A percentile compares a stretch with the other conserved stretches of the same genome.
These are phyloP conservation scores for Melanotus villosus DNA, from an alignment of 2,888 invertebrate genomes.

Conservation along the genomic window DNA sequence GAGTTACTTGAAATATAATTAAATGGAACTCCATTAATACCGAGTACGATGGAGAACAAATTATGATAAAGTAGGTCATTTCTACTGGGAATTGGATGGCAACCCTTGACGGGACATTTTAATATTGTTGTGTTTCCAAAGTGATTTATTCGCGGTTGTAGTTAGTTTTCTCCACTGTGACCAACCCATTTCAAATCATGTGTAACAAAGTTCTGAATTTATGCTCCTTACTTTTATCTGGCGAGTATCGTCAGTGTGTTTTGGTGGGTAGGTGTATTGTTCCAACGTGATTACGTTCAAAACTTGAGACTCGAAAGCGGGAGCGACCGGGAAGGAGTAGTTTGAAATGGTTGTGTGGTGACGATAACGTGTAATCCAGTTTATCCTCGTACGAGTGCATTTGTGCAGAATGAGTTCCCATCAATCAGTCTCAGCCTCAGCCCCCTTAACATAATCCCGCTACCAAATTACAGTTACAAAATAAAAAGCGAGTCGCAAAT, in stretches of 20 bases:
- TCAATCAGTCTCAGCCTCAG: constrained; percentile 28
- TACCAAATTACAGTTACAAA: constrained; percentile 34
- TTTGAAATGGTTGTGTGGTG: constrained; percentile 17
- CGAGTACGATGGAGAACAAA: background rate
- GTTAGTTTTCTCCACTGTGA: constrained; percentile 16
- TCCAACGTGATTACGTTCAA: too few species aligned
- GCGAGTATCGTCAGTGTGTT: background rate
- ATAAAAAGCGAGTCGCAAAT: constrained; percentile 38
- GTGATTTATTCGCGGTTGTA: constrained; percentile 14
- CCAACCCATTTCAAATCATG: constrained; percentile 8
- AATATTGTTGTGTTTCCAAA: constrained; percentile 5
- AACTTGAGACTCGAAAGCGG: too few species aligned
- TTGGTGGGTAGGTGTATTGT: too few species aligned
- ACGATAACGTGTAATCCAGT: constrained; percentile 30
- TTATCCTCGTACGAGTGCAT: constrained; percentile 45
- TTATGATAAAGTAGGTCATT: constrained; percentile 9
- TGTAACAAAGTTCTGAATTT: constrained; percentile 11
- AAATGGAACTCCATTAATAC: background rate
- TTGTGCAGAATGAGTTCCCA: constrained; percentile 35
- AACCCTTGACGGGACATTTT: constrained; percentile 14
- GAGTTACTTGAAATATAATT: too few species aligned
- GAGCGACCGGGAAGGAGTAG: background rate
- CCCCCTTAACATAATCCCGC: constrained; percentile 26
- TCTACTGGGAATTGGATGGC: background rate
- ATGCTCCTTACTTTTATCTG: background rate